Conservation (phyloP, 2,113 vertebrate genomes). For the Nerophis ophidion region DNA sequence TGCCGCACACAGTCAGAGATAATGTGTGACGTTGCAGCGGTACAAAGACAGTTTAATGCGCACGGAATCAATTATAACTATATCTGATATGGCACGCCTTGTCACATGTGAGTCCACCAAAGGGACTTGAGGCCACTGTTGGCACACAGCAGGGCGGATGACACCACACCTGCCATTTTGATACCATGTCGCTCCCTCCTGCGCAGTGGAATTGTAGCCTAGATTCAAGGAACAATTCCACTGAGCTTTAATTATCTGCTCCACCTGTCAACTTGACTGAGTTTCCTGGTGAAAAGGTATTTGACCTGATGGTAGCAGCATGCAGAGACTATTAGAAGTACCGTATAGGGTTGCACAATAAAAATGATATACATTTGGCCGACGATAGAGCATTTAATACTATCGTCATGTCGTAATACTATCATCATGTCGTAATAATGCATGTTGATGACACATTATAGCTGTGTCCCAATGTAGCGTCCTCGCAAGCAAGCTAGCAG, state of each 20-base stretch:
- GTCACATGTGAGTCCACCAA: slow-evolving; percentile 31
- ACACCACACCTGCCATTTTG: slow-evolving; percentile 33
- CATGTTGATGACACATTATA: too few relatives aligned
- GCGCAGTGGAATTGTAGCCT: slow-evolving; percentile 26
- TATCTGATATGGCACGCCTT: slow-evolving; percentile 21
- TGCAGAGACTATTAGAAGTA: slow-evolving; percentile 3
- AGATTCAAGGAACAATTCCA: slow-evolving; percentile 44
- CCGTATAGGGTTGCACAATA: too few relatives aligned
- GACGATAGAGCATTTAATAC: too few relatives aligned
- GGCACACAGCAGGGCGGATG: slow-evolving; percentile 4
- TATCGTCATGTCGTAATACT: too few relatives aligned
- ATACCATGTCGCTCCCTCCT: slow-evolving; percentile 23
- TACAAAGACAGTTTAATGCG: slow-evolving; percentile 40
- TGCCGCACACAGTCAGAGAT: slow-evolving; percentile 29
- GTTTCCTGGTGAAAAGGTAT: slow-evolving; percentile 32
- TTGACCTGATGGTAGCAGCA: slow-evolving; percentile 33
- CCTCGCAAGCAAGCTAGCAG: too few relatives aligned
- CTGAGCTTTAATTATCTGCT: slow-evolving; percentile 53
- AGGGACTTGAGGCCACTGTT: slow-evolving; percentile 18
- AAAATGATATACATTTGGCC: too few relatives aligned
- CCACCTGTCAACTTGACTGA: slow-evolving; percentile 38
- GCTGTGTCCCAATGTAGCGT: too few relatives aligned
- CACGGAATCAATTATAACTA: slow-evolving; percentile 39
- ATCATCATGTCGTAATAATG: too few relatives aligned
- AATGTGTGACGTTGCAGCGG: slow-evolving; percentile 15